These are phyloP conservation scores for Archivesica marissinica DNA, from an alignment of 1,140 invertebrate species.

Conservation along the genomic window DNA sequence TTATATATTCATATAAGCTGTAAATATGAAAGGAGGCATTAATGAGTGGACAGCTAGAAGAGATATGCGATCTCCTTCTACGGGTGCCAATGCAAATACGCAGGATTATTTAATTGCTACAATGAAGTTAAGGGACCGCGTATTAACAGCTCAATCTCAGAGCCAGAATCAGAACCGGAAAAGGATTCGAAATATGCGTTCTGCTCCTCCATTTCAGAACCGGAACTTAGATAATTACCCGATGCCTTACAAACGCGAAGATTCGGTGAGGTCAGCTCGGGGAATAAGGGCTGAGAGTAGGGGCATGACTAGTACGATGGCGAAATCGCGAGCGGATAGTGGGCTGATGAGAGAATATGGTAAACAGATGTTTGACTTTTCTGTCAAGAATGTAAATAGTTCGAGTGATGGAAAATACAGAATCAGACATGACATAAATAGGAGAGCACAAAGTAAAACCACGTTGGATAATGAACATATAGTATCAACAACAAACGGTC, in stretches of 20 bases:
- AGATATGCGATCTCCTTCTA: background rate
- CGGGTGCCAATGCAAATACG: background rate
- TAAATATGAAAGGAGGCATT: background rate
- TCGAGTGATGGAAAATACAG: background rate
- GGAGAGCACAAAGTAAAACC: background rate
- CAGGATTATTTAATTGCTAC: constrained; percentile 57
- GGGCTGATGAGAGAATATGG: constrained; percentile 47
- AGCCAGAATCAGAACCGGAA: background rate
- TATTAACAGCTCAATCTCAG: background rate
- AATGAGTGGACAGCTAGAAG: background rate
- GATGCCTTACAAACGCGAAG: constrained; percentile 38
- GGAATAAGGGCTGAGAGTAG: background rate
- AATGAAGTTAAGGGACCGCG: constrained; percentile 34
- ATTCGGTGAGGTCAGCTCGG: constrained; percentile 29
- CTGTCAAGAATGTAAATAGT: constrained; percentile 4
- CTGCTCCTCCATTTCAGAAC: constrained; percentile 53
- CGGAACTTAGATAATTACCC: constrained; percentile 49
- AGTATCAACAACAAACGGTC: background rate
- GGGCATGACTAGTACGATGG: background rate
- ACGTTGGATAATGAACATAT: background rate
- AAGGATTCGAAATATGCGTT: constrained; percentile 17
- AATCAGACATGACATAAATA: background rate
- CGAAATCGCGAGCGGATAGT: constrained; percentile 13
- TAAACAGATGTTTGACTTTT: constrained; percentile 56
- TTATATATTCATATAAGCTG: background rate